A percentile compares a stretch with the other conserved stretches of the same genome.
phyloP scores from a whole-genome alignment of 2,888 invertebrate genomes.

The Oxycera nigricornis region DNA sequence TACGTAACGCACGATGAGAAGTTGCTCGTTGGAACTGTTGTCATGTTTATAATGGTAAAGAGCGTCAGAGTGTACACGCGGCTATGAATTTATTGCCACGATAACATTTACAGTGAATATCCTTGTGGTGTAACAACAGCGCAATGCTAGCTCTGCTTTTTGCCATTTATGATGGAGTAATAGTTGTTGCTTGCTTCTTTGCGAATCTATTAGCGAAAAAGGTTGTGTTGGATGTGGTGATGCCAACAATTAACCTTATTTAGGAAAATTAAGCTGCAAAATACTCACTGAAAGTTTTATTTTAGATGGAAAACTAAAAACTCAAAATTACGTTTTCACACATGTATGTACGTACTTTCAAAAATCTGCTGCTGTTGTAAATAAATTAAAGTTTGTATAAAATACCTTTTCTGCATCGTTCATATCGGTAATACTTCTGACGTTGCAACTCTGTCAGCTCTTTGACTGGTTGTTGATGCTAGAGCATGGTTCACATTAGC shows the following conservation, averaged over 20 bases:
- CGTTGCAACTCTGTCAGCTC: not conserved
- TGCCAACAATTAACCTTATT: no score
- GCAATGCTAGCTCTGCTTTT: constrained; percentile 40
- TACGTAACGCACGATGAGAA: constrained; percentile 16
- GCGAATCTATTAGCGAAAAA: not conserved
- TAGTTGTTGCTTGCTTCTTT: constrained; percentile 27
- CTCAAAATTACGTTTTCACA: no score
- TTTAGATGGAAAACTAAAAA: no score
- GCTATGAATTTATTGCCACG: constrained; percentile 45
- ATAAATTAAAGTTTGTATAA: no score
- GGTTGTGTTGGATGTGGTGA: not conserved
- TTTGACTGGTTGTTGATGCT: not conserved
- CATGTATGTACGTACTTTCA: no score
- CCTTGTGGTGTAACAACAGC: constrained; percentile 29
- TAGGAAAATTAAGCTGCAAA: no score
- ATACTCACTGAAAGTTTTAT: no score
- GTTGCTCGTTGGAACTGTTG: not conserved
- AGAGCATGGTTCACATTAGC: not conserved
- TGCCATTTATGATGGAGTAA: constrained; percentile 44
- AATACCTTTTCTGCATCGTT: no score
- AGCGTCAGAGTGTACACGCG: constrained; percentile 36
- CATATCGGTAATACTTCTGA: not conserved
- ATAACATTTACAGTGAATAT: constrained; percentile 41
- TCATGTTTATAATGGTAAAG: constrained; percentile 32
- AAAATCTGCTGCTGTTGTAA: no score